Evolutionary conservation across 2,113 vertebrate species (phyloP).

Genomic region (Empidonax alnorum): DNA sequence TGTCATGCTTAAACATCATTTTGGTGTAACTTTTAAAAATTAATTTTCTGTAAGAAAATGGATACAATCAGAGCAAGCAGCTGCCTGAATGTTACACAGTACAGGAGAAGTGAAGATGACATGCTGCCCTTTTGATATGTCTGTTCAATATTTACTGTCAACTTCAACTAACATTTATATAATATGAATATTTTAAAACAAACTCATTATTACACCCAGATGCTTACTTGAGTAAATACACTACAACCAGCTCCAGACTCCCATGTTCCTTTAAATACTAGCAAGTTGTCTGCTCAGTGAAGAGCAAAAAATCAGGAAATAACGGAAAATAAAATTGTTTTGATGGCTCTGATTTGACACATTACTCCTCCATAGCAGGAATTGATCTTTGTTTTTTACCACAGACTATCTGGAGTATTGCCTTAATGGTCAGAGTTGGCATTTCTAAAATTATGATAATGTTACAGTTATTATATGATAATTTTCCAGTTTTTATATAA

Average conservation of each 20-base stretch:
- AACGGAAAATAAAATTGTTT: slow-evolving; percentile 50
- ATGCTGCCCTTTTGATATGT: slow-evolving; percentile 39
- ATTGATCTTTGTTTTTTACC: slow-evolving; percentile 31
- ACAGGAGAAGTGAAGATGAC: not conserved
- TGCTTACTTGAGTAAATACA: slow-evolving; percentile 48
- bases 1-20: not conserved
- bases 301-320: slow-evolving; percentile 18
- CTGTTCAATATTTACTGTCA: slow-evolving; percentile 60
- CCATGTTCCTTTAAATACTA: slow-evolving; percentile 1
- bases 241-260: not conserved
- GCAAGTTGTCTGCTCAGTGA: not conserved
- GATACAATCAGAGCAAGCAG: slow-evolving; percentile 4
- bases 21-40: not conserved
- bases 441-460: not conserved
- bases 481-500: slow-evolving; percentile 38
- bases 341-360: not conserved
- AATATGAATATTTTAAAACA: slow-evolving; percentile 66
- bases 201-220: slow-evolving; percentile 17
- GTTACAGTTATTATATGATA: not conserved
- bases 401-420: not conserved
- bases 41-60: slow-evolving; percentile 28
- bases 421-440: not conserved
- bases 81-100: not conserved
- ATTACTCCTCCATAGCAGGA: not conserved
- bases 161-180: slow-evolving; percentile 51